Evolutionary conservation across 2,113 vertebrate species (phyloP).

Genomic region (Taxidea taxus): DNA sequence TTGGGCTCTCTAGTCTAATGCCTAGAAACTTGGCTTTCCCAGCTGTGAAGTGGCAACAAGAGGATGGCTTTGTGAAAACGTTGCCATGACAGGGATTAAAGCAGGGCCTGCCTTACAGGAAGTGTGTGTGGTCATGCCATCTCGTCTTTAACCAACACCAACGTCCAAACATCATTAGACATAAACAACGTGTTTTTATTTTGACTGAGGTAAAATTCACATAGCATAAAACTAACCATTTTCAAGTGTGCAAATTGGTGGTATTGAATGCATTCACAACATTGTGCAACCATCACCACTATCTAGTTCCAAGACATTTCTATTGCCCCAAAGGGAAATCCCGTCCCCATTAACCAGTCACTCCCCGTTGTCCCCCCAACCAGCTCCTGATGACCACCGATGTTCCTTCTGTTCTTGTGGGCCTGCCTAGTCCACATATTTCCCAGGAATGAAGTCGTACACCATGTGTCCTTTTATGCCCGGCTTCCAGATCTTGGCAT

Average conservation of each 20-base stretch:
- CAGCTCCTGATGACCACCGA: not conserved
- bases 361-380: rapidly evolving
- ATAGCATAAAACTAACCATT: not conserved
- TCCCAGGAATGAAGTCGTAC: rapidly evolving
- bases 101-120: not conserved
- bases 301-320: not conserved
- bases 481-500: not conserved
- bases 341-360: not conserved
- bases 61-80: not conserved
- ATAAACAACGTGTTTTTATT: not conserved
- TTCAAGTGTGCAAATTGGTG: not conserved
- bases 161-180: rapidly evolving
- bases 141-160: rapidly evolving
- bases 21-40: not conserved
- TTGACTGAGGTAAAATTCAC: not conserved
- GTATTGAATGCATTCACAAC: rapidly evolving
- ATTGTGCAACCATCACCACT: not conserved
- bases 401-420: not conserved
- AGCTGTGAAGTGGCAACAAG: not conserved
- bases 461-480: rapidly evolving
- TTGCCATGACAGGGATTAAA: not conserved
- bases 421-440: not conserved
- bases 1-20: no score
- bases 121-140: no score
- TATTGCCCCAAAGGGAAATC: not conserved